Evolutionary conservation across 1,140 invertebrate species (phyloP).

Genomic region (Amyelois transitella): DNA sequence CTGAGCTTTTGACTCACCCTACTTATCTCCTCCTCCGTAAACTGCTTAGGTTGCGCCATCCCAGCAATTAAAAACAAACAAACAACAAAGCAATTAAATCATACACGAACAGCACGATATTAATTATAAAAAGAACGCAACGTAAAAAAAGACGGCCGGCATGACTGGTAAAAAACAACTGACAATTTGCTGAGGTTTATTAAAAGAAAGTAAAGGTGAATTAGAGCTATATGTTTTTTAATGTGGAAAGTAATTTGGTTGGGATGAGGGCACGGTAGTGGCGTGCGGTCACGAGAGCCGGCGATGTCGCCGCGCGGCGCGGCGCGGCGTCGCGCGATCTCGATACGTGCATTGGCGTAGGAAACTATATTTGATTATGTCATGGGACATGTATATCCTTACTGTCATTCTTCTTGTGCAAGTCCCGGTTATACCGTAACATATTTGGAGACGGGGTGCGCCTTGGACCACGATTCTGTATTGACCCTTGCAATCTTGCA

Average conservation of each 20-base stretch:
- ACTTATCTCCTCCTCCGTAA: slow-evolving; percentile 60
- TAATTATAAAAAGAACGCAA: slow-evolving; percentile 22
- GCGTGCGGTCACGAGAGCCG: slow-evolving; percentile 42
- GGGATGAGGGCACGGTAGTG: slow-evolving; percentile 37
- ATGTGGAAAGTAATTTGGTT: slow-evolving; percentile 69
- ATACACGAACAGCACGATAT: slow-evolving; percentile 13
- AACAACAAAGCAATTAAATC: slow-evolving; percentile 16
- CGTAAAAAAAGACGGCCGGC: slow-evolving; percentile 48
- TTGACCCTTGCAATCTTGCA: no score
- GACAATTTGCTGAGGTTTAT: slow-evolving; percentile 60
- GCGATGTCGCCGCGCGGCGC: slow-evolving; percentile 28
- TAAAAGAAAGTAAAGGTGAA: slow-evolving; percentile 70
- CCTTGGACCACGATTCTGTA: no score
- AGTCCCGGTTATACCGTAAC: no score
- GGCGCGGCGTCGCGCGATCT: slow-evolving; percentile 17
- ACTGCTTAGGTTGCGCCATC: slow-evolving; percentile 26
- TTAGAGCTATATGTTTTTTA: slow-evolving; percentile 72
- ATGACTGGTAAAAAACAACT: slow-evolving; percentile 68
- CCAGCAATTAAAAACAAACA: slow-evolving; percentile 20
- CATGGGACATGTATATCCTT: no score
- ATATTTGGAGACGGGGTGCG: no score
- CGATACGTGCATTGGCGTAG: not conserved
- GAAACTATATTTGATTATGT: no score
- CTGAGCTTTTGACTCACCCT: slow-evolving; percentile 39
- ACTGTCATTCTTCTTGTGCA: no score